These are phyloP conservation scores for Paracanthobrama guichenoti DNA, from an alignment of 2,113 vertebrate species.

Conservation along the genomic window DNA sequence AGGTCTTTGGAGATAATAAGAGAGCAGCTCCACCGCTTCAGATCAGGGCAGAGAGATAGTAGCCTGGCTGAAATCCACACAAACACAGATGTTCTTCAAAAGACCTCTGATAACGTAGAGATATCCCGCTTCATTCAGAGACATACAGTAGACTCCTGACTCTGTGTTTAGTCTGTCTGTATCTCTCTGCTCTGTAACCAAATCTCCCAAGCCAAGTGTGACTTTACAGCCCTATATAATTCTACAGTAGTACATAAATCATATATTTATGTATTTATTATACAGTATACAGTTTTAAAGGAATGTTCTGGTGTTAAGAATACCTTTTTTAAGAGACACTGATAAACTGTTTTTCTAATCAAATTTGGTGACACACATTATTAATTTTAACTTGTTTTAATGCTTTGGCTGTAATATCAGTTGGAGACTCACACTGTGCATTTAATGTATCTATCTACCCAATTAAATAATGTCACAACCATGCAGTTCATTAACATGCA, in stretches of 20 bases:
- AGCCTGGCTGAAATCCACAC: slow-evolving; percentile 24
- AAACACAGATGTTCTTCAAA: slow-evolving; percentile 37
- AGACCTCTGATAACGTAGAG: slow-evolving; percentile 39
- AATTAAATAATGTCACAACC: slow-evolving; percentile 91
- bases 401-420: slow-evolving; percentile 33
- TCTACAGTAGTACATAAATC: not conserved
- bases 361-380: slow-evolving; percentile 33
- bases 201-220: not conserved
- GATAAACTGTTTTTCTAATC: slow-evolving; percentile 12
- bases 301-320: not conserved
- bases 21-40: slow-evolving; percentile 24
- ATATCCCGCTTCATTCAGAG: slow-evolving; percentile 16
- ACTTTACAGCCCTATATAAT: not conserved
- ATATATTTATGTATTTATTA: not conserved
- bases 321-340: not conserved
- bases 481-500: slow-evolving; percentile 93
- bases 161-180: slow-evolving; percentile 20
- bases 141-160: not conserved
- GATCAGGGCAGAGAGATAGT: slow-evolving; percentile 40
- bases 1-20: slow-evolving; percentile 50
- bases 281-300: not conserved
- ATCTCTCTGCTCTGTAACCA: not conserved
- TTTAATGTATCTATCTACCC: slow-evolving; percentile 84
- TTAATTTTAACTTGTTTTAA: slow-evolving; percentile 14
- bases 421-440: slow-evolving; percentile 56